Conservation (phyloP, 2,888 invertebrate genomes). For the Limnephilus rhombicus region DNA sequence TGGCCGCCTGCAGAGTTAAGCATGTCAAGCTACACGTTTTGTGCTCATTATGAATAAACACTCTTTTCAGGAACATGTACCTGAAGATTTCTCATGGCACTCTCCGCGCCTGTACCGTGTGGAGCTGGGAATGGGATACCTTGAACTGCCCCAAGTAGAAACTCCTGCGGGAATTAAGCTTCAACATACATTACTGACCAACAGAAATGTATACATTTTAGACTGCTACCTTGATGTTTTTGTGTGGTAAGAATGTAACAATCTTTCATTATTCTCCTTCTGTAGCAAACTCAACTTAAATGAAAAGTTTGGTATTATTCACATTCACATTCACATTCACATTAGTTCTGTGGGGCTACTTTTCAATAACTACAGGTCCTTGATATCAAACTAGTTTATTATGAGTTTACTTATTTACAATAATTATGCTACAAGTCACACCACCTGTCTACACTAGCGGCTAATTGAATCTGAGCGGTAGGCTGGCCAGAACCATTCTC, state of each 20-base stretch:
- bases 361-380: no score
- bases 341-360: no score
- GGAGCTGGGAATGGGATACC: conserved; percentile 98
- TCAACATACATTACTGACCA: conserved; percentile 87
- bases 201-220: conserved; percentile 96
- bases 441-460: no score
- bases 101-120: conserved; percentile 93
- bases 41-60: conserved; percentile 39
- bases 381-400: no score
- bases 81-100: conserved; percentile 80
- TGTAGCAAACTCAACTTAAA: not conserved
- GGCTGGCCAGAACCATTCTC: no score
- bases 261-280: not conserved
- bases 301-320: no score
- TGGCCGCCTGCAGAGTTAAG: no score
- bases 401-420: no score
- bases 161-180: conserved; percentile 85
- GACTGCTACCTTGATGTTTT: conserved; percentile 97
- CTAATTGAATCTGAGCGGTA: no score
- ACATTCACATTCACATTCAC: no score
- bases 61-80: conserved; percentile 83
- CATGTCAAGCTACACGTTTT: no score
- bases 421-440: no score
- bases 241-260: conserved; percentile 86
- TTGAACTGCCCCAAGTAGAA: conserved; percentile 97